These are phyloP conservation scores for Odontocerum albicorne DNA, from an alignment of 2,888 invertebrate genomes.

Conservation along the genomic window DNA sequence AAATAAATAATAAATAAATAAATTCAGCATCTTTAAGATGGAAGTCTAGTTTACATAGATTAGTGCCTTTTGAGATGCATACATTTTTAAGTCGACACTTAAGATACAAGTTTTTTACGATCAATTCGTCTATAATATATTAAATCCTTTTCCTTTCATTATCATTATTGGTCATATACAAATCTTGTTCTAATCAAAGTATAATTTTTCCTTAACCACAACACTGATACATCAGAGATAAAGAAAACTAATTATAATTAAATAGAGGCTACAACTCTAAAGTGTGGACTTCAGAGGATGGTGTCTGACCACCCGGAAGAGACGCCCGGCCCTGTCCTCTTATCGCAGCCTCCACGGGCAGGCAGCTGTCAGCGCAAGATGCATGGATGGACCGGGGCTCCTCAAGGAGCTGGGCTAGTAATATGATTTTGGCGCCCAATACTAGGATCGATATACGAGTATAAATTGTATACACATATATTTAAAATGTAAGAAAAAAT, in stretches of 20 bases:
- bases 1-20: background rate
- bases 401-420: too few relatives aligned
- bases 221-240: too few relatives aligned
- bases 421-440: too few relatives aligned
- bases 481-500: too few relatives aligned
- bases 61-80: background rate
- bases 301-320: constrained; percentile 8
- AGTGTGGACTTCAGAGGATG: background rate
- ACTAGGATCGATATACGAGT: too few relatives aligned
- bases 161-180: too few relatives aligned
- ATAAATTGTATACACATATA: too few relatives aligned
- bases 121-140: too few relatives aligned
- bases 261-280: background rate
- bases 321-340: background rate
- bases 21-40: background rate
- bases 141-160: too few relatives aligned
- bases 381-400: constrained; percentile 8
- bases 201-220: too few relatives aligned
- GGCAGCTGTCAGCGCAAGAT: constrained; percentile 9
- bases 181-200: too few relatives aligned
- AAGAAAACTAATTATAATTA: background rate
- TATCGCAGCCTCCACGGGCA: background rate
- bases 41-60: background rate
- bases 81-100: background rate
- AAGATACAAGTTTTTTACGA: too few relatives aligned